Base-by-base conservation (phyloP, 2,888 invertebrate species). In the Napeogenes inachia region DNA sequence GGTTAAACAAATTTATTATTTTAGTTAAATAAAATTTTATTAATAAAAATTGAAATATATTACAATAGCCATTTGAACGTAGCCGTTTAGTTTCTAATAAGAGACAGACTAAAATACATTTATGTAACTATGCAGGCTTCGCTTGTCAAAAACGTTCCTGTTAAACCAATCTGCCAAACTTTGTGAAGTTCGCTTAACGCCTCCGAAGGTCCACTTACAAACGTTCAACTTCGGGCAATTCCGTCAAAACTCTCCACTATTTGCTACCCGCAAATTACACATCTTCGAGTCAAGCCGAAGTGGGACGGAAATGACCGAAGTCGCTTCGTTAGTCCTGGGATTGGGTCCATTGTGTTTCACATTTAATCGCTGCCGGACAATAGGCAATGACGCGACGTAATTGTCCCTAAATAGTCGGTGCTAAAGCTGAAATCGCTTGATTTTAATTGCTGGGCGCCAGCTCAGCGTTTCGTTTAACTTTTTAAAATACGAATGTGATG, bases 321-420 rank as follows among this genome's bases (percentile, higher is more conserved):
- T 85, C 86, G 82, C 87, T 87, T 89, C 89, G 87, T 89, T 88
- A 88, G 84, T 76, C 82, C 77, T 80, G 82, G 77, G 82, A 86
- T 87, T 83, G 85, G 80, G 72, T 71, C 85, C 73, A 89, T 89
- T 89, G 89, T 89, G 78, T 79, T 78, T 73, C 74, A 68, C 69
- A 72, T 78, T 79, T 88, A 87, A 89, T 87, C 82, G 85, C 73
- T 75, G 73, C 70, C 74, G 87, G 88, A 89, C 89, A 89, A 89
- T 87, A 83, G 83, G 77, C 85, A 79, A 79, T 84, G 87, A 85
- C 83, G 80, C 80, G 76, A 73, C 79, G 81, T 87, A 88, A 89
- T 89, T 84, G 85, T 77, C 74, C 80, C 84, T 87, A 89, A 89
- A 88, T 87, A 87, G 81, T 84, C 79, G 76, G 76, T 71, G 78